phyloP scores from a whole-genome alignment of 2,797 vertebrate genomes.

The Nyctibius grandis region DNA sequence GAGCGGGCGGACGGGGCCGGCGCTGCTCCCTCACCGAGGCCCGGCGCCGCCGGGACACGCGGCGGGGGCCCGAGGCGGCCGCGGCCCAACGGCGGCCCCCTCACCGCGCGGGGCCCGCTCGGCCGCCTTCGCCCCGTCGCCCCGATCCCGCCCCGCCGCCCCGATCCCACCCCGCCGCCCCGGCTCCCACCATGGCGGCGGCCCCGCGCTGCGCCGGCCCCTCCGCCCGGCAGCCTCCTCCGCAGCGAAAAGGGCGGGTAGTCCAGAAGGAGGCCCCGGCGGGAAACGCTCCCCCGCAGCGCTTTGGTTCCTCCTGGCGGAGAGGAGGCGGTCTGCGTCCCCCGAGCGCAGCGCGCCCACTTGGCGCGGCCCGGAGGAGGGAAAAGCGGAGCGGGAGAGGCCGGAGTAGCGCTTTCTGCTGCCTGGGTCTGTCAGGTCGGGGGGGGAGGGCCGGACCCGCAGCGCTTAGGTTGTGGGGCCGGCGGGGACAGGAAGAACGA shows the following conservation, averaged over 20 bases:
- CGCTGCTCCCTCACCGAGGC: background rate
- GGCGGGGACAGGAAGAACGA: background rate
- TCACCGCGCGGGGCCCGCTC: background rate
- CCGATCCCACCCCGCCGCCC: background rate
- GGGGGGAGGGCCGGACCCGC: background rate
- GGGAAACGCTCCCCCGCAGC: background rate
- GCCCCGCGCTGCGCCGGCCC: accelerated
- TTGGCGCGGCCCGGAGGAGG: accelerated
- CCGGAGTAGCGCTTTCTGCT: accelerated
- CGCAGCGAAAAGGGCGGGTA: background rate
- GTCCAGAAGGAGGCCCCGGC: accelerated
- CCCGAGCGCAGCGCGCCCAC: accelerated
- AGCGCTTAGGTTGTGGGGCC: background rate
- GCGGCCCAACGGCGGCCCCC: too few species aligned
- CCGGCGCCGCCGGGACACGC: background rate
- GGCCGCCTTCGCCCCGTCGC: accelerated
- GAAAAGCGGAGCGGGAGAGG: accelerated
- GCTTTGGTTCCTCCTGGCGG: background rate
- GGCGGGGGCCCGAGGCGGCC: background rate
- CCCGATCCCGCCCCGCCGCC: background rate
- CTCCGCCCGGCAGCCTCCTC: accelerated
- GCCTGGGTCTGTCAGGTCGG: accelerated
- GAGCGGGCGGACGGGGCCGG: background rate
- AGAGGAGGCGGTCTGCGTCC: accelerated
- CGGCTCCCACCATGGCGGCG: background rate